These are phyloP conservation scores for Caenorhabditis japonica DNA, from an alignment of 2,888 invertebrate genomes.

Conservation along the genomic window DNA sequence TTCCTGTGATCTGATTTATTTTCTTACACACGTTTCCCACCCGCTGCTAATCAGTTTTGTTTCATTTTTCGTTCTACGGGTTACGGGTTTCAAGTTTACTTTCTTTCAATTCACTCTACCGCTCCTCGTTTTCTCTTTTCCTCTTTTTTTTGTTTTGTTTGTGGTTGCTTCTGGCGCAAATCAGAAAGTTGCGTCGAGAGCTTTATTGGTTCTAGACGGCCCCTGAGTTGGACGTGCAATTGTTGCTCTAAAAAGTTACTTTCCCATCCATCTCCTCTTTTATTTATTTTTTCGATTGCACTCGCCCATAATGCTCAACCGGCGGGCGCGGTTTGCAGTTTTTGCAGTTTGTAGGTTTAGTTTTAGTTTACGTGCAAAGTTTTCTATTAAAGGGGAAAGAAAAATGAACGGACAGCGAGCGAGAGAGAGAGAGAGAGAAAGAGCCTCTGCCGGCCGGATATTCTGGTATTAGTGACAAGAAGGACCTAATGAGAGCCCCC, in stretches of 20 bases:
- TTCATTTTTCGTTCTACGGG: too few relatives aligned
- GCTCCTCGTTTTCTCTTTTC: conserved; percentile 10
- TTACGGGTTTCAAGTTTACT: background rate
- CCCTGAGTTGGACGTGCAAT: conserved; percentile 14
- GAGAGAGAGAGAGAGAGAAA: background rate
- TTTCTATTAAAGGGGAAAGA: too few relatives aligned
- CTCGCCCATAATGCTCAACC: too few relatives aligned
- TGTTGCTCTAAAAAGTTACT: conserved; percentile 30
- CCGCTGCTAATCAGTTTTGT: too few relatives aligned
- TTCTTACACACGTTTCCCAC: too few relatives aligned
- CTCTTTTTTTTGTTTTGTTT: too few relatives aligned
- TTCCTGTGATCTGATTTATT: too few relatives aligned
- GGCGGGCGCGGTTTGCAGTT: too few relatives aligned
- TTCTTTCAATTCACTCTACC: conserved; percentile 33
- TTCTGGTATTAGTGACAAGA: conserved; percentile 45
- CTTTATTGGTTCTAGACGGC: conserved; percentile 27
- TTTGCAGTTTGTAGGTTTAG: too few relatives aligned
- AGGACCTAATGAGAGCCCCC: conserved; percentile 14
- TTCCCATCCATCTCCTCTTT: conserved; percentile 6
- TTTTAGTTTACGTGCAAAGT: too few relatives aligned
- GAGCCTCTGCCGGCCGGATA: background rate
- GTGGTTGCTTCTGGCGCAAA: conserved; percentile 29
- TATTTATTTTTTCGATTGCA: conserved; percentile 14
- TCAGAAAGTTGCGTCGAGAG: conserved; percentile 30
- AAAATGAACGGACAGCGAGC: too few relatives aligned